These are phyloP conservation scores for Peromyscus californicus DNA, from an alignment of 2,113 vertebrate species.

Conservation along the genomic window DNA sequence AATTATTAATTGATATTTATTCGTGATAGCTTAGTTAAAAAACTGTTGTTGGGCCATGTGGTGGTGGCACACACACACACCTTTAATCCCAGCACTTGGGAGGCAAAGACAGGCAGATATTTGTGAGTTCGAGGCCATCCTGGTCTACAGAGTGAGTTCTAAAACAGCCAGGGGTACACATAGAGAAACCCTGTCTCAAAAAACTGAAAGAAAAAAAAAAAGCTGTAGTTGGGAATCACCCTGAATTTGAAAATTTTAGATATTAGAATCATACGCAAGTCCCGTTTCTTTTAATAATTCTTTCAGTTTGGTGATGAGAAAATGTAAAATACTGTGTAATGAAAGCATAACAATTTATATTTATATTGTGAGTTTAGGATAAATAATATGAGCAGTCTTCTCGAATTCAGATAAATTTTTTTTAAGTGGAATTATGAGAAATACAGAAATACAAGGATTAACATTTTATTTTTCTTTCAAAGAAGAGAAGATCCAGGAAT, in stretches of 20 bases:
- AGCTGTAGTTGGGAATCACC: neutral
- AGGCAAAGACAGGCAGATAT: neutral
- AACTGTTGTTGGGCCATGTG: neutral
- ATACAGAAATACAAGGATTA: neutral
- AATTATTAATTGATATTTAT: neutral
- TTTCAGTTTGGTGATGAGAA: conserved; percentile 9
- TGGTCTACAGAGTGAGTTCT: neutral
- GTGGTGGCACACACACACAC: neutral
- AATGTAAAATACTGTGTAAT: neutral
- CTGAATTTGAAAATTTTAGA: conserved; percentile 26
- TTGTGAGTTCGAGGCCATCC: neutral
- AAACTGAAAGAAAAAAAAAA: neutral
- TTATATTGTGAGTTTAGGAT: neutral
- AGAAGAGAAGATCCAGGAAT: neutral
- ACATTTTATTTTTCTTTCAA: neutral
- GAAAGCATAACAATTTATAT: neutral
- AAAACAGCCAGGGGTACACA: neutral
- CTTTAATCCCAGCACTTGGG: neutral
- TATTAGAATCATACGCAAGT: neutral
- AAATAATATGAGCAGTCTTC: neutral
- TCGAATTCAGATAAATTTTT: neutral
- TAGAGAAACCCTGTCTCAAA: neutral
- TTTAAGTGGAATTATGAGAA: neutral
- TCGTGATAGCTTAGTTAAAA: neutral
- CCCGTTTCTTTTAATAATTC: conserved; percentile 7